These are phyloP conservation scores for Gallinago undulata DNA, from an alignment of 2,113 vertebrate genomes.

Conservation along the genomic window DNA sequence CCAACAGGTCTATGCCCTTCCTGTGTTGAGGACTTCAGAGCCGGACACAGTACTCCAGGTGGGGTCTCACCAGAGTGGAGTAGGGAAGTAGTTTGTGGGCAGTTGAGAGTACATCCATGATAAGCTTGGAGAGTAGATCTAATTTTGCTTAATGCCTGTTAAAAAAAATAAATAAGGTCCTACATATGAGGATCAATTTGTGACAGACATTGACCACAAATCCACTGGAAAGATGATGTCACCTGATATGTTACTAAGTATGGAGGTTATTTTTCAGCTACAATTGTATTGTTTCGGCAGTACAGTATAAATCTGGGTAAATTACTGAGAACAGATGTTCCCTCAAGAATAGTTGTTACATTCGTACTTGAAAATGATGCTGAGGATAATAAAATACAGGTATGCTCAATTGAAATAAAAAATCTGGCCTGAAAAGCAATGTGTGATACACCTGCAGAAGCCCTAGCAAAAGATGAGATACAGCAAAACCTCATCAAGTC, in stretches of 20 bases:
- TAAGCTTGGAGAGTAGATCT: neutral
- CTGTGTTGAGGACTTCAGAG: too few relatives aligned
- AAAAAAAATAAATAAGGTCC: too few relatives aligned
- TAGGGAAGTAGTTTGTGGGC: neutral
- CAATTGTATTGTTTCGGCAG: neutral
- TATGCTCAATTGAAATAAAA: neutral
- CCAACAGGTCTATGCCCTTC: too few relatives aligned
- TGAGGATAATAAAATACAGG: neutral
- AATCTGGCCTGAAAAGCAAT: neutral
- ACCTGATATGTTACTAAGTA: neutral
- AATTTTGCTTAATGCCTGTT: neutral
- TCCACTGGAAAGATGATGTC: neutral
- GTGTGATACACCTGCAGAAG: neutral
- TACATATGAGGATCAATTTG: neutral
- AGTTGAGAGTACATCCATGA: neutral
- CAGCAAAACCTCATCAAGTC: neutral
- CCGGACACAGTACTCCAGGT: too few relatives aligned
- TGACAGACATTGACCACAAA: neutral
- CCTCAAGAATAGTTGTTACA: neutral
- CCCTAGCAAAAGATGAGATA: neutral
- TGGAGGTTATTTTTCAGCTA: neutral
- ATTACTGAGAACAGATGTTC: slow-evolving; percentile 6
- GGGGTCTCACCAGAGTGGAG: too few relatives aligned
- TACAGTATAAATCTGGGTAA: neutral
- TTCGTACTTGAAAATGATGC: neutral